A percentile compares a stretch with the other conserved stretches of the same genome.
phyloP scores from a whole-genome alignment of 2,888 invertebrate genomes.

The Epicampocera succincta region DNA sequence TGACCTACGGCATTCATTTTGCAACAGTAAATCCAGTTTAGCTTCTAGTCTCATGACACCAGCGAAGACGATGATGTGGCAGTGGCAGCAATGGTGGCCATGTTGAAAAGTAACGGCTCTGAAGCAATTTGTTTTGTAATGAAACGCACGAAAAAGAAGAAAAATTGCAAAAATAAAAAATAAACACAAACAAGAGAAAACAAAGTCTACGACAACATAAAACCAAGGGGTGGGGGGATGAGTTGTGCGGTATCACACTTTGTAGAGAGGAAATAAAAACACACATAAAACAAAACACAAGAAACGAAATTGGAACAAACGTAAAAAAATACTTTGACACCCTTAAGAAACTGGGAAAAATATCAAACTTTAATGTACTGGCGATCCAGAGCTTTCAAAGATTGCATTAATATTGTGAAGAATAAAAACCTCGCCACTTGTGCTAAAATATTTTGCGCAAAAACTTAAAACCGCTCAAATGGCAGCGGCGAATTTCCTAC shows the following conservation, averaged over 20 bases:
- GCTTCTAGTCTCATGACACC: conserved; percentile 6
- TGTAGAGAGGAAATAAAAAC: not conserved
- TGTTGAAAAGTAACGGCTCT: conserved; percentile 55
- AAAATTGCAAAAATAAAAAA: not conserved
- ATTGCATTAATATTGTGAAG: not conserved
- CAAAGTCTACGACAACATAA: conserved; percentile 24
- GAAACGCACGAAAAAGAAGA: conserved; percentile 7
- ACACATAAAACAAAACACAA: not conserved
- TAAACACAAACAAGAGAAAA: conserved; percentile 7
- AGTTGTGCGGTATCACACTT: not conserved
- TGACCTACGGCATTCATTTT: conserved; percentile 28
- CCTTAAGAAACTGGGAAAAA: not conserved
- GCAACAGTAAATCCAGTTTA: conserved; percentile 35
- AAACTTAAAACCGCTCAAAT: too few relatives aligned
- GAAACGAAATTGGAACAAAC: conserved; percentile 23
- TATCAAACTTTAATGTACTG: conserved; percentile 18
- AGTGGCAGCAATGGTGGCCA: conserved; percentile 38
- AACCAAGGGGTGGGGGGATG: conserved; percentile 8
- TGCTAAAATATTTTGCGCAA: too few relatives aligned
- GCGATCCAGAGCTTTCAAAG: conserved; percentile 1
- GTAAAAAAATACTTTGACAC: not conserved
- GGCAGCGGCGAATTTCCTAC: too few relatives aligned
- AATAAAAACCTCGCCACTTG: too few relatives aligned
- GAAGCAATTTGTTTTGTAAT: conserved; percentile 63
- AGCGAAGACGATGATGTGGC: conserved; percentile 13